A percentile compares a stretch with the other conserved stretches of the same genome.
Evolutionary conservation across 2,888 invertebrate species (phyloP).

Genomic region (Eupithecia pulchellata): DNA sequence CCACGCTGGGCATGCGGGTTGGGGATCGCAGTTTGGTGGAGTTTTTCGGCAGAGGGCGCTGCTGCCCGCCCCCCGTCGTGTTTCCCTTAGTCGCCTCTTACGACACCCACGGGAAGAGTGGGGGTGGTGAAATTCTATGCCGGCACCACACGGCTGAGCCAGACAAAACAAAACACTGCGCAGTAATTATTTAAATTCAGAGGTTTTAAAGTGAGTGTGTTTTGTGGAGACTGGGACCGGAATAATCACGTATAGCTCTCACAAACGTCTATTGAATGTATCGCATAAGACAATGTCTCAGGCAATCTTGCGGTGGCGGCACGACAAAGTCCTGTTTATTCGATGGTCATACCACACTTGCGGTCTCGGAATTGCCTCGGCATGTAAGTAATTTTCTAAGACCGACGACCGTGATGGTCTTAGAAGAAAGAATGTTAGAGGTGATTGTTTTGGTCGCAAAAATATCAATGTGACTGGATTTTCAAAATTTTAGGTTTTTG

Average conservation of each 20-base stretch:
- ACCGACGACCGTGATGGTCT: slow-evolving; percentile 51
- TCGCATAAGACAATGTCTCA: slow-evolving; percentile 73
- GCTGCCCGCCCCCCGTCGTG: too few species aligned
- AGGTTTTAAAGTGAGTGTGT: neutral
- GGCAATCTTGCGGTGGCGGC: slow-evolving; percentile 75
- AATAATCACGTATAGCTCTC: slow-evolving; percentile 2
- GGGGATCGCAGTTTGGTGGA: too few species aligned
- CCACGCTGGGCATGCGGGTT: too few species aligned
- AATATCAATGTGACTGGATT: neutral
- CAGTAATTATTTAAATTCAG: neutral
- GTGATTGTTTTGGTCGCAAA: slow-evolving; percentile 3
- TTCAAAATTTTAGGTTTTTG: neutral
- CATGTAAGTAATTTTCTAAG: slow-evolving; percentile 84
- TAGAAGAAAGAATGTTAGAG: slow-evolving; percentile 32
- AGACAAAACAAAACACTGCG: neutral
- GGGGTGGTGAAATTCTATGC: too few species aligned
- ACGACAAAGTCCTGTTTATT: slow-evolving; percentile 77
- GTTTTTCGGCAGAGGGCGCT: too few species aligned
- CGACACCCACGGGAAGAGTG: too few species aligned
- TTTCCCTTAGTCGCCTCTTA: too few species aligned
- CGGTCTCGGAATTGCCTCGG: slow-evolving; percentile 77
- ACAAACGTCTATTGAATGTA: slow-evolving; percentile 55
- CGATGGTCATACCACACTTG: slow-evolving; percentile 73
- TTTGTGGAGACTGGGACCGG: neutral
- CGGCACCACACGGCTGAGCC: too few species aligned